Evolutionary conservation across 2,888 invertebrate genomes (phyloP).

Genomic region (Villa cingulata): DNA sequence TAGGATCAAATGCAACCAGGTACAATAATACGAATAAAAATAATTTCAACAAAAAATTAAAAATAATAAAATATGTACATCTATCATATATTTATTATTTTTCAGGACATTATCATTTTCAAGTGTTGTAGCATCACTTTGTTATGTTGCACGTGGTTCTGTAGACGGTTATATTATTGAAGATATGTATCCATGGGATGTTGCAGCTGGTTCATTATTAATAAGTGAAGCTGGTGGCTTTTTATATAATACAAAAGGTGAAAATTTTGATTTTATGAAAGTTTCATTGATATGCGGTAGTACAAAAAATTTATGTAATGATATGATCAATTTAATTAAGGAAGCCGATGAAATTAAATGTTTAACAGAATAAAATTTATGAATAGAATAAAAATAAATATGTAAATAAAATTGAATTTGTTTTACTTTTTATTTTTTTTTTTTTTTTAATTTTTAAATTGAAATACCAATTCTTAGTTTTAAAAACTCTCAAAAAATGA

Average conservation of each 20-base stretch:
- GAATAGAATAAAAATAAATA: too few species aligned
- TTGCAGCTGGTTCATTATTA: conserved; percentile 58
- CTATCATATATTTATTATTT: neutral
- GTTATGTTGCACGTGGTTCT: conserved; percentile 56
- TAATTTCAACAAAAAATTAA: too few species aligned
- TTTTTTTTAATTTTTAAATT: too few species aligned
- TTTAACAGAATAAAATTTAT: conserved; percentile 1
- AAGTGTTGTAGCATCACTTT: conserved; percentile 56
- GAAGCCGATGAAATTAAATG: conserved; percentile 35
- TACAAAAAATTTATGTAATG: conserved; percentile 36
- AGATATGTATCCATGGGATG: conserved; percentile 65
- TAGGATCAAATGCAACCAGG: conserved; percentile 31
- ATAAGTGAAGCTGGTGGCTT: conserved; percentile 64
- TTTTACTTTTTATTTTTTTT: too few species aligned
- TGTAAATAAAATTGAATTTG: too few species aligned
- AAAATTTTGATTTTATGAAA: conserved; percentile 42
- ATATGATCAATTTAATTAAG: conserved; percentile 38
- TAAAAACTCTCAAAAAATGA: too few species aligned
- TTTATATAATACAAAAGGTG: conserved; percentile 49
- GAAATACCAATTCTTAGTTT: too few species aligned
- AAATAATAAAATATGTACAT: neutral
- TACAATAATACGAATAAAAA: too few species aligned
- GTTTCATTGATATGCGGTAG: conserved; percentile 41
- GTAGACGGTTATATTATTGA: conserved; percentile 57
- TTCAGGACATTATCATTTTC: conserved; percentile 44